These are phyloP conservation scores for Paguma larvata DNA, from an alignment of 2,797 vertebrate genomes.

Conservation along the genomic window DNA sequence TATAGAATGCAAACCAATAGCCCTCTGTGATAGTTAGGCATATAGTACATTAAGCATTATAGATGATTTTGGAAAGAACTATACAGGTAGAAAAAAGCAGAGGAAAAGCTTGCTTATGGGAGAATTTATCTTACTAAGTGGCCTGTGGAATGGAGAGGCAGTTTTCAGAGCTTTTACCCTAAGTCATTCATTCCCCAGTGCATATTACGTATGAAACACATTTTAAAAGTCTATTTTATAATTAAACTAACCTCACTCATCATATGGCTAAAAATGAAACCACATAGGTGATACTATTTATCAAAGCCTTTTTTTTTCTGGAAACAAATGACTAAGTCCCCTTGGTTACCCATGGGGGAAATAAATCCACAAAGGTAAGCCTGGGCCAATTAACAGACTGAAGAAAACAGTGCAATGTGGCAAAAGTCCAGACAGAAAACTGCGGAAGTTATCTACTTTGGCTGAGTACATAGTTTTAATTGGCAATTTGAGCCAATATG, in stretches of 20 bases:
- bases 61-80: background rate
- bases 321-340: constrained; percentile 83
- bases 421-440: constrained; percentile 63
- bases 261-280: constrained; percentile 82
- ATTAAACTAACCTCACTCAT: constrained; percentile 83
- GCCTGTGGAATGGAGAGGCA: background rate
- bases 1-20: background rate
- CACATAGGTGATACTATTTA: constrained; percentile 53
- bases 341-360: constrained; percentile 76
- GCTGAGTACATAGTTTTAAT: constrained; percentile 48
- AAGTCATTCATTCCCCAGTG: constrained; percentile 17
- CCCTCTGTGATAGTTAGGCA: background rate
- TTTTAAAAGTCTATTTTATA: constrained; percentile 75
- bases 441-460: constrained; percentile 53
- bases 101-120: background rate
- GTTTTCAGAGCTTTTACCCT: constrained; percentile 47
- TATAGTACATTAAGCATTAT: constrained; percentile 41
- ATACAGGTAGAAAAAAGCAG: constrained; percentile 26
- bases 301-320: constrained; percentile 70
- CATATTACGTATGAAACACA: constrained; percentile 48
- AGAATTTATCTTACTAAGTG: constrained; percentile 69
- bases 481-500: constrained; percentile 50
- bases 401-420: constrained; percentile 75
- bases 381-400: constrained; percentile 84
- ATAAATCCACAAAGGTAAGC: constrained; percentile 79